Evolutionary conservation across 1,140 invertebrate genomes (phyloP), one percentile per base, ranked within the genome.

Genomic region (Chlorops oryzae): DNA sequence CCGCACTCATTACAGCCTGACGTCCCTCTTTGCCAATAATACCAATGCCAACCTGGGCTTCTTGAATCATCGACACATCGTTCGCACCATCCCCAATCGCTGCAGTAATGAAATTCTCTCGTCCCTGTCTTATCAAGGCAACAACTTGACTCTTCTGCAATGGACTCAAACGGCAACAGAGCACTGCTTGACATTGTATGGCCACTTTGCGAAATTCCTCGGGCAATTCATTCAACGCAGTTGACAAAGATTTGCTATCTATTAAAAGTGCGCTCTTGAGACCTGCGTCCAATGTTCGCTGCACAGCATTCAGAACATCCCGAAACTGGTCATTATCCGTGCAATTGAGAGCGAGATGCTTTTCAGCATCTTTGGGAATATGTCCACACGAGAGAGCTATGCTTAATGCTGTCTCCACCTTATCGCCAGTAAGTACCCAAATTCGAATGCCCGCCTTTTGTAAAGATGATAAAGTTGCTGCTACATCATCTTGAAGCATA

Each of bases 21-120:
- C 86, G 77, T 2, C 87, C 87, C 62, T 90, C 87, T 49, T 83
- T 82, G 0, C 87, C 87, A 60, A 84, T 79, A 39, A 88, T 83
- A 2, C 84, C 85, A 24, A 88, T 75, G 38, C 85, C 85, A 9
- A 87, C 81, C 47, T 87, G 83, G 0, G 85, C 81, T 69, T 87
- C 84, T 54, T 86, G 84, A 63, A 89, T 87, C 87, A 89, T 89
- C 0, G 85, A 86, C 7, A 88, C 86, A 61, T 89, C 87, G 62
- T 89, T 89, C 9, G 85, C 87, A 0, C 87, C 87, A 60, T 88
- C 86, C 0, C 86, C 86, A 28, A 88, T 82, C 0, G 86, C 85
- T 0, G 86, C 85, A 0, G 85, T 88, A 7, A 84, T 74, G 1
- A 86, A 85, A 3, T 63, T 64, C 6, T 62, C 63, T 1, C 60